Evolutionary conservation across 2,113 vertebrate species (phyloP), one percentile per base, ranked within the genome.

Genomic region (Elaphurus davidianus): DNA sequence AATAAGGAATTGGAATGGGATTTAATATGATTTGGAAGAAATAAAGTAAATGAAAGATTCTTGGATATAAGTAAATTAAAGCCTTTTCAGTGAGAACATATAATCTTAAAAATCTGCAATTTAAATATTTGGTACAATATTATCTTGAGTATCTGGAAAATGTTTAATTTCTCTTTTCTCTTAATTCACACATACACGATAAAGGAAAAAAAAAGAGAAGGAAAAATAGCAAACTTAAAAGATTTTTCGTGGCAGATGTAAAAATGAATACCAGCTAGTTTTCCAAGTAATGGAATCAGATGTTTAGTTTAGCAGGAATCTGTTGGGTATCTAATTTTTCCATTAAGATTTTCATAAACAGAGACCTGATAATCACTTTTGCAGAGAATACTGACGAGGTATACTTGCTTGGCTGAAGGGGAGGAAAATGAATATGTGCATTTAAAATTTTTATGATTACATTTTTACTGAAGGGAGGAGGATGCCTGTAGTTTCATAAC

Each of bases 381-480:
- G 88, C 93, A 94, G 93, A 98, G 98, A 98, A 98, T 98, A 91
- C 95, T 60, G 9, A 98, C 64, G 76, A 98, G 94, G 89, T n/a
- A 0, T 79, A 91, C 97, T 98, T 98, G 76, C 97, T 97, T 98
- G 94, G 96, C 96, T 98, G 94, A 98, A 98, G 84, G 97, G 97
- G 50, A 85, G n/a, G 90, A 98, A 98, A 97, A 98, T 97, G 86
- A 99, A 98, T 98, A 98, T 97, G 82, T 98, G 90, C 98, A 98
- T 98, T 98, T 98, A 95, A 98, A 98, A 95, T 97, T 98, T 99
- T 98, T 98, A 97, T 98, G 88, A 98, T 99, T 98, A 98, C 60
- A 92, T 96, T 98, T 98, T 98, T 98, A 97, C 94, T 94, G 91
- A 98, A 98, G 90, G 97, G 91, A 98, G 60, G 95, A 98, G 91